A percentile compares a stretch with the other conserved stretches of the same genome.
phyloP scores from a whole-genome alignment of 2,113 vertebrate species.

The Cacatua alba region DNA sequence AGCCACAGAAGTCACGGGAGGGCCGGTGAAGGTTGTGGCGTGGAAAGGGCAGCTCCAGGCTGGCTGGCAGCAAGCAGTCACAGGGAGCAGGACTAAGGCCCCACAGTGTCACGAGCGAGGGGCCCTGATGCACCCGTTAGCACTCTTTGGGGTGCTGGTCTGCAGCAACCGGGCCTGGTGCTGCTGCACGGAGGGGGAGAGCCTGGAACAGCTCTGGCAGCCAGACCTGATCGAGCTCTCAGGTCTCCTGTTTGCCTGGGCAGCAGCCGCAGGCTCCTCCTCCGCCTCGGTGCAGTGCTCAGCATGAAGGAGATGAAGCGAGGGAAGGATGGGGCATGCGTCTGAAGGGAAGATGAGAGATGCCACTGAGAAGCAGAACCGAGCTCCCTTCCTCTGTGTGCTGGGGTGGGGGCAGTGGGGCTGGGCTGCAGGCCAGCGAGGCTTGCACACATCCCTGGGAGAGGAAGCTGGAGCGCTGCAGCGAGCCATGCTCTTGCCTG shows the following conservation, averaged over 20 bases:
- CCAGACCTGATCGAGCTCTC: accelerated
- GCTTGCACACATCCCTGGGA: neutral
- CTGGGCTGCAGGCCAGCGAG: neutral
- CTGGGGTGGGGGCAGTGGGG: neutral
- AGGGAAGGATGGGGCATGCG: neutral
- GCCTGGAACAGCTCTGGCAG: neutral
- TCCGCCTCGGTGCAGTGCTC: accelerated
- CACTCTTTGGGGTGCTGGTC: accelerated
- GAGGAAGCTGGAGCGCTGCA: neutral
- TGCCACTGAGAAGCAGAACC: neutral
- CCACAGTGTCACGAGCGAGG: neutral
- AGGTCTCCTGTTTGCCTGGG: neutral
- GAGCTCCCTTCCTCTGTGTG: neutral
- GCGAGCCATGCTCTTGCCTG: neutral
- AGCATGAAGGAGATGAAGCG: neutral
- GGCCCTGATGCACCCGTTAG: accelerated
- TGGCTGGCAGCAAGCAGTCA: accelerated
- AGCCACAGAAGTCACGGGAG: neutral
- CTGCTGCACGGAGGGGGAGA: accelerated
- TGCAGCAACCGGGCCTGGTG: neutral
- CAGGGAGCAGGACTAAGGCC: neutral
- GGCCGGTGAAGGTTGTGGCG: neutral
- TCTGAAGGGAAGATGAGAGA: neutral
- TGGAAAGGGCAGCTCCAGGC: neutral
- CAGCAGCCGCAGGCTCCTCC: neutral